phyloP scores from a whole-genome alignment of 2,113 vertebrate species.

The Syngnathoides biaculeatus region DNA sequence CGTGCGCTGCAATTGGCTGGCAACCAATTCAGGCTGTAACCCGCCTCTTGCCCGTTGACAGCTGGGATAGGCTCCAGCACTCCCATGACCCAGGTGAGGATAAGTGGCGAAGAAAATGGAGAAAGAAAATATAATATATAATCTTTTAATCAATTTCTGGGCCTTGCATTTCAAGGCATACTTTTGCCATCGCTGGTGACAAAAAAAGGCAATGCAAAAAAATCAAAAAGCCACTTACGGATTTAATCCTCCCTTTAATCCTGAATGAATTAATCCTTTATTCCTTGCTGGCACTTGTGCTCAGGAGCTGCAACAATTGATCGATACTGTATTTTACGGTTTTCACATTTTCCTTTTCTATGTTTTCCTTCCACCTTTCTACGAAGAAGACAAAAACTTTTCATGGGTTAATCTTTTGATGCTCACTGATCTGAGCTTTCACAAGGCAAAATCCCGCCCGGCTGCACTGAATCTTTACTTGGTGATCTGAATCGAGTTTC shows the following conservation, averaged over 20 bases:
- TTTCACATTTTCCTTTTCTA: not conserved
- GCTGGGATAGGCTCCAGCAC: too few relatives aligned
- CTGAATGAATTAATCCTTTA: not conserved
- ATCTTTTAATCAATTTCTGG: too few relatives aligned
- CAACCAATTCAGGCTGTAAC: too few relatives aligned
- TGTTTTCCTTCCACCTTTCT: not conserved
- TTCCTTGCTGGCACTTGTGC: not conserved
- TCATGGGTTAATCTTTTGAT: not conserved
- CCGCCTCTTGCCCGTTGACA: too few relatives aligned
- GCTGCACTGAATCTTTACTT: not conserved
- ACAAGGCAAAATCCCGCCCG: not conserved
- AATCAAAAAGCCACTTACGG: not conserved
- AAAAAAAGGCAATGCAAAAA: not conserved
- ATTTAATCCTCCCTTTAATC: not conserved
- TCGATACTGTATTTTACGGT: not conserved
- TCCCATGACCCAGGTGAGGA: too few relatives aligned
- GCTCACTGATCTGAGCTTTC: not conserved
- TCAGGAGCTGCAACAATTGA: not conserved
- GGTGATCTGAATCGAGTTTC: not conserved
- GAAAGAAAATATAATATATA: too few relatives aligned
- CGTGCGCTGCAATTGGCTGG: too few relatives aligned
- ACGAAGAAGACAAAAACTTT: not conserved
- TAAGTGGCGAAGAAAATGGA: too few relatives aligned
- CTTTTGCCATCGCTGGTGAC: constrained; percentile 2
- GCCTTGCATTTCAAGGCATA: not conserved